Base-by-base conservation (phyloP, 2,888 invertebrate species). In the Chymomyza caudatula region DNA sequence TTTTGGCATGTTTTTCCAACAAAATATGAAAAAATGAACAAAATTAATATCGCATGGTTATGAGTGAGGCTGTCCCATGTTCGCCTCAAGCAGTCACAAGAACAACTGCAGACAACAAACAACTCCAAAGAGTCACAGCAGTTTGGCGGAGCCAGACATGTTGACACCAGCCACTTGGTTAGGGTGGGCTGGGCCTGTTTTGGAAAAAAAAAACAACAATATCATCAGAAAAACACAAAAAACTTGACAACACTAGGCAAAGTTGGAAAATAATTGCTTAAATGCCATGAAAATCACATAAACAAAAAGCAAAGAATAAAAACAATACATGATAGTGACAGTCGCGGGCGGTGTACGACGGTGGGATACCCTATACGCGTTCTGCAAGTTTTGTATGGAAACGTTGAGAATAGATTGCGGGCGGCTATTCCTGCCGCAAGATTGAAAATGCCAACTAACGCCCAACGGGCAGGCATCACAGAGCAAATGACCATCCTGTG, bases 221-320 rank as follows among this genome's bases (percentile, higher is more conserved):
- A 47, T 5, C 11, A 15, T n/a, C 5, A 17, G 5, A 15, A 47
- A 47, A 6, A 47, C n/a, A n/a, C n/a, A 19, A 47, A 17, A 2
- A 47, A 17, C 47, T 17, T 29, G 11, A 17, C n/a, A 44, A 17
- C 47, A 17, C 47, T 47, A n/a, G 47, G 19, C 8, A 17, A 17
- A 47, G 73, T 42, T 69, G 64, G 64, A 84, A 85, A 83, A 85
- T 84, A 85, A 81, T 83, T 78, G 81, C 78, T 80, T 85, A 85
- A 80, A 80, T 80, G 86, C 85, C 86, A 80, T 83, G 73, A 84
- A 80, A 84, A 75, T 71, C 69, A 37, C 75, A 60, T 51, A 71
- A 58, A 43, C 43, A 44, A 42, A 44, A 72, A 57, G 62, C 60
- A 67, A 55, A 54, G 71, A 60, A 66, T 59, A 44, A 60, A 49